Evolutionary conservation across 2,888 invertebrate species (phyloP), one percentile per base, ranked within the genome.

Genomic region (Drosophila aldrichi): DNA sequence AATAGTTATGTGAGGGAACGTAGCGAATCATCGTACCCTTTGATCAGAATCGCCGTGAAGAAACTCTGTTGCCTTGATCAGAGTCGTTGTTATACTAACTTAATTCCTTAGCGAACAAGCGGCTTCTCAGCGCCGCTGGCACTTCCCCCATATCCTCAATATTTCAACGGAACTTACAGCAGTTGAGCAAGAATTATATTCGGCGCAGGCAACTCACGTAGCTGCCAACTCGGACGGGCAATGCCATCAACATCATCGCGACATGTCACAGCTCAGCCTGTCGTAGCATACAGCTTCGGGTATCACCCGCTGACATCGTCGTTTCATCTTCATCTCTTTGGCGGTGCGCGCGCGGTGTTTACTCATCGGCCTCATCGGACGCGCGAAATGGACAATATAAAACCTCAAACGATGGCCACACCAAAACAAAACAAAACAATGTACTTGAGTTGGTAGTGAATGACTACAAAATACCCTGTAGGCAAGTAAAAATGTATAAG

Each of bases 291-390:
- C 62, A 60, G 68, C 62, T 66, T 72, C 55, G 68, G 66, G n/a
- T 79, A 79, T 79, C 86, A 85, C 82, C 89, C 88, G 88, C 58
- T 85, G 81, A 79, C 82, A 85, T 74, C 81, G 81, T 66, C 83
- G 86, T 63, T 74, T 71, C 78, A 78, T 84, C 77, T 80, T 70
- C 88, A 83, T 84, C 82, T 86, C 87, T 77, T 79, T 82, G 88
- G 62, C 88, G 88, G 84, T 70, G 59, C 61, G 77, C 40, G 79
- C 16, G 63, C 66, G 75, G 54, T 71, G 79, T 81, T 89, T 85
- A 85, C 86, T 88, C 90, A 90, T 89, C 83, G 58, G 74, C 62
- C 58, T 29, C 29, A 29, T 29, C 29, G 72, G 77, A 72, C 67
- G 66, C 71, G 75, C 79, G 66, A 74, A 71, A 72, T 71, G 74